Evolutionary conservation across 1,140 invertebrate genomes (phyloP).

Genomic region (Chironomus tepperi): DNA sequence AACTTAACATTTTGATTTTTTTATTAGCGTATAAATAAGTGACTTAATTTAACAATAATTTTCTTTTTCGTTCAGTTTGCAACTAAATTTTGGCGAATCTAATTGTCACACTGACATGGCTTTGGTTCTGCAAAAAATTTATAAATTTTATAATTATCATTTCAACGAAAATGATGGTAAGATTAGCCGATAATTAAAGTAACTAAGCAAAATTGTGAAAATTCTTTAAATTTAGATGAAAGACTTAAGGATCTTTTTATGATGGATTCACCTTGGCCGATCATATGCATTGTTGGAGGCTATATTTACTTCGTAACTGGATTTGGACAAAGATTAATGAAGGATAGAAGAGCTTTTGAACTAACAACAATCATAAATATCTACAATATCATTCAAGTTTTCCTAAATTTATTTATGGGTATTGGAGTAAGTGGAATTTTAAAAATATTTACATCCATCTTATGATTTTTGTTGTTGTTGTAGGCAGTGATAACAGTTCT

Average conservation of each 20-base stretch:
- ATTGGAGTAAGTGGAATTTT: constrained; percentile 42
- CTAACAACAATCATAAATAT: constrained; percentile 53
- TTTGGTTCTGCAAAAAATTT: constrained; percentile 5
- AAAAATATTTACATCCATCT: too few species aligned
- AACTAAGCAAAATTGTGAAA: too few species aligned
- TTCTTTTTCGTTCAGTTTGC: background rate
- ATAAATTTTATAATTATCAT: constrained; percentile 18
- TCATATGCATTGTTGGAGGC: constrained; percentile 43
- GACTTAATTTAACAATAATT: background rate
- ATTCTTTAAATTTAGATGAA: constrained; percentile 44
- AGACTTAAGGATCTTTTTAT: constrained; percentile 47
- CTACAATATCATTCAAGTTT: constrained; percentile 62
- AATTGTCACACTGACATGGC: background rate
- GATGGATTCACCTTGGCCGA: constrained; percentile 44
- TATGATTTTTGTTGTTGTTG: background rate
- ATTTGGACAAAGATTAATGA: constrained; percentile 61
- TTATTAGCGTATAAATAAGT: background rate
- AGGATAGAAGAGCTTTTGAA: constrained; percentile 52
- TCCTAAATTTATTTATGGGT: constrained; percentile 47
- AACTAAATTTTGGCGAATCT: background rate
- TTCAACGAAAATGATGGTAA: constrained; percentile 24
- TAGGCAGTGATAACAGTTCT: background rate
- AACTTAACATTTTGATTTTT: background rate
- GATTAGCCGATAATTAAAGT: too few species aligned
- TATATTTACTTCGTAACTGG: constrained; percentile 56